Evolutionary conservation across 2,888 invertebrate species (phyloP).

Genomic region (Mesoligia furuncula): DNA sequence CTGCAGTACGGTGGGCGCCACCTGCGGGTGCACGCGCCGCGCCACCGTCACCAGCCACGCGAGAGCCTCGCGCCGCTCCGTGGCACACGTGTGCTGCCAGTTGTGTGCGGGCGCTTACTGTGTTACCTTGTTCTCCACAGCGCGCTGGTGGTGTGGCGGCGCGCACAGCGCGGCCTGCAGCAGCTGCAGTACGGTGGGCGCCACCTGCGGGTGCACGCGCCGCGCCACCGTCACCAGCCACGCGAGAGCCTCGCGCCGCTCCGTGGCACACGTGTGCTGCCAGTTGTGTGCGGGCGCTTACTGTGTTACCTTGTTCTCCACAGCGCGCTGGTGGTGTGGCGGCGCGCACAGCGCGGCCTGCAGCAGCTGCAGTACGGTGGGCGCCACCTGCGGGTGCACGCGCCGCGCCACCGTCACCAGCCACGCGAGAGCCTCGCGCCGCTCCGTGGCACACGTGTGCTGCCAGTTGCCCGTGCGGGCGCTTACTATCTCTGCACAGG

Average conservation of each 20-base stretch:
- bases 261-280: slow-evolving; percentile 96
- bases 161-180: too few relatives aligned
- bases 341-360: slow-evolving; percentile 78
- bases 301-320: slow-evolving; percentile 48
- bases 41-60: too few relatives aligned
- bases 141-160: too few relatives aligned
- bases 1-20: too few relatives aligned
- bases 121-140: too few relatives aligned
- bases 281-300: slow-evolving; percentile 96
- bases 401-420: slow-evolving; percentile 96
- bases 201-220: slow-evolving; percentile 96
- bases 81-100: too few relatives aligned
- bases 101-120: too few relatives aligned
- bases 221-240: slow-evolving; percentile 96
- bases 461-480: slow-evolving; percentile 99
- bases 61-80: too few relatives aligned
- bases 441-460: slow-evolving; percentile 94
- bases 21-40: too few relatives aligned
- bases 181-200: slow-evolving; percentile 91
- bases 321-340: slow-evolving; percentile 55
- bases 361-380: slow-evolving; percentile 91
- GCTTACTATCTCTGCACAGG: slow-evolving; percentile 97
- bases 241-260: slow-evolving; percentile 93
- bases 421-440: slow-evolving; percentile 93
- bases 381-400: slow-evolving; percentile 97